phyloP scores from a whole-genome alignment of 2,113 vertebrate species.

The Myotis yumanensis region DNA sequence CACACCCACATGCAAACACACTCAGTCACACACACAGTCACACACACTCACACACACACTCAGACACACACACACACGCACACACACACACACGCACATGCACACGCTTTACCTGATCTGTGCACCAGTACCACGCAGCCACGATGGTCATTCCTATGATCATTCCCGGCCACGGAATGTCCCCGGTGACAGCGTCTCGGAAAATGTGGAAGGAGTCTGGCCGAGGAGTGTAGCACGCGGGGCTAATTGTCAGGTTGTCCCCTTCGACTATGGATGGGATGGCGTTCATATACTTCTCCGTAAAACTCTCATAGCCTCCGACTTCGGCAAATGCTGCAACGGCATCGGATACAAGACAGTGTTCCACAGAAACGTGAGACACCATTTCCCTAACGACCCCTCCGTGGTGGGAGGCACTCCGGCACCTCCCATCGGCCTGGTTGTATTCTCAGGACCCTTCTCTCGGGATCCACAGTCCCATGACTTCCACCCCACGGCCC shows the following conservation, averaged over 20 bases:
- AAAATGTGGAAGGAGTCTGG: conserved; percentile 92
- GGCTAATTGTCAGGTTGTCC: conserved; percentile 48
- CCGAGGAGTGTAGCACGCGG: conserved; percentile 88
- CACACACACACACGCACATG: no score
- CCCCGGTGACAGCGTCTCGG: conserved; percentile 86
- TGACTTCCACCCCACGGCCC: not conserved
- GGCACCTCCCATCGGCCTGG: not conserved
- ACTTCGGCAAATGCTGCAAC: conserved; percentile 90
- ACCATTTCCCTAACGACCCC: not conserved
- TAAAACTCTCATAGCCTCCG: conserved; percentile 89
- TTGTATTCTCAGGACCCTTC: not conserved
- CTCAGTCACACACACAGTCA: no score
- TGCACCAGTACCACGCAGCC: conserved; percentile 95
- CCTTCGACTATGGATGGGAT: conserved; percentile 80
- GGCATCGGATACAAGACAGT: not conserved
- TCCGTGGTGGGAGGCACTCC: not conserved
- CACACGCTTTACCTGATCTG: conserved; percentile 89
- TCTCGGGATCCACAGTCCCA: not conserved
- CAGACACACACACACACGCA: no score
- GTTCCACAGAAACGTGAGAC: not conserved
- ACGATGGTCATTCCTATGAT: conserved; percentile 90
- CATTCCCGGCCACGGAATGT: conserved; percentile 94
- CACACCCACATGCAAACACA: no score
- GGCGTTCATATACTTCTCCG: conserved; percentile 89
- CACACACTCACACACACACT: no score